Evolutionary conservation across 2,888 invertebrate genomes (phyloP).

Genomic region (Drosophila phalerata): DNA sequence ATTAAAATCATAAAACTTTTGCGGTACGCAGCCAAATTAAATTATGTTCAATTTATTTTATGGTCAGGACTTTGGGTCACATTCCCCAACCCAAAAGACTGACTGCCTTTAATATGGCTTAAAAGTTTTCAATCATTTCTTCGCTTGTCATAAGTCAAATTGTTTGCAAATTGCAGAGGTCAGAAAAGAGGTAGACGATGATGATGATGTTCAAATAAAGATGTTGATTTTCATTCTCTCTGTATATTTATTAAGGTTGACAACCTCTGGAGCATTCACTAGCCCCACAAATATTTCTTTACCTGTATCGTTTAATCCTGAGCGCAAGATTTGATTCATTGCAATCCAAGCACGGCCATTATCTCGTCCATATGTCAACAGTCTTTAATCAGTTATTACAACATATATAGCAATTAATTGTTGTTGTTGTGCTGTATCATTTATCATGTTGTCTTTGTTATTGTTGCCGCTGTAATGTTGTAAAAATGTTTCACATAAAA

Average conservation of each 20-base stretch:
- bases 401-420: conserved; percentile 44
- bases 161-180: conserved; percentile 8
- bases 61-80: conserved; percentile 37
- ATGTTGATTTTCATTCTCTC: neutral
- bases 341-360: conserved; percentile 30
- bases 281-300: neutral
- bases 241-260: neutral
- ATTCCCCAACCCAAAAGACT: conserved; percentile 1
- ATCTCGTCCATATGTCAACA: conserved; percentile 57
- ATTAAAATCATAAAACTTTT: conserved; percentile 75
- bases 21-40: conserved; percentile 67
- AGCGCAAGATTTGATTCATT: conserved; percentile 27
- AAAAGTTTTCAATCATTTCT: conserved; percentile 21
- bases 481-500: conserved; percentile 69
- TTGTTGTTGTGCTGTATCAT: conserved; percentile 27
- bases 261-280: neutral
- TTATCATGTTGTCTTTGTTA: conserved; percentile 33
- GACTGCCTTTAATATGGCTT: conserved; percentile 12
- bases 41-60: conserved; percentile 76
- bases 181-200: neutral
- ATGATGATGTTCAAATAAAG: neutral
- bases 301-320: neutral
- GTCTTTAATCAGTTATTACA: conserved; percentile 72
- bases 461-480: conserved; percentile 57
- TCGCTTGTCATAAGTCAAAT: conserved; percentile 22